A percentile compares a stretch with the other conserved stretches of the same genome.
Conservation (phyloP, 2,888 invertebrate genomes). For the Tinea pellionella region DNA sequence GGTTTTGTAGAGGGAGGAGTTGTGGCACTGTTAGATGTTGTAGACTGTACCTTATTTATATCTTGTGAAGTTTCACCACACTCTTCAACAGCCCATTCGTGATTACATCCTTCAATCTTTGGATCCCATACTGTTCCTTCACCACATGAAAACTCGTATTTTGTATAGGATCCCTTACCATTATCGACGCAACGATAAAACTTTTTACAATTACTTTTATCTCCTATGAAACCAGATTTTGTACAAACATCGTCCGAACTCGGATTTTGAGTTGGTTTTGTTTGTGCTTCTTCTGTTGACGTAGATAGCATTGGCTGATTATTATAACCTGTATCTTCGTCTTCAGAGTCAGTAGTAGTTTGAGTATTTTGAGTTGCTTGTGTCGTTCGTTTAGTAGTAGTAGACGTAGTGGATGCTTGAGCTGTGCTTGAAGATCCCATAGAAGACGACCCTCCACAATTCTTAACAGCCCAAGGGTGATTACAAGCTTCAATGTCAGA, state of each 20-base stretch:
- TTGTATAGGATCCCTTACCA: slow-evolving; percentile 69
- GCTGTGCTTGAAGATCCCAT: slow-evolving; percentile 6
- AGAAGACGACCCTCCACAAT: slow-evolving; percentile 25
- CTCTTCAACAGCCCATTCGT: slow-evolving; percentile 64
- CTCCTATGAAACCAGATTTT: slow-evolving; percentile 76
- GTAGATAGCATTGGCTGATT: slow-evolving; percentile 16
- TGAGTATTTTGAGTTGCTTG: not conserved
- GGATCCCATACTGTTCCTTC: slow-evolving; percentile 84
- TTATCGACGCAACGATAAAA: slow-evolving; percentile 82
- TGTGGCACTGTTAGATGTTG: slow-evolving; percentile 16
- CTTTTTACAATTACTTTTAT: slow-evolving; percentile 76
- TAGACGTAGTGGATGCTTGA: slow-evolving; percentile 20
- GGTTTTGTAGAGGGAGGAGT: slow-evolving; percentile 15
- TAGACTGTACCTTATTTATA: slow-evolving; percentile 18
- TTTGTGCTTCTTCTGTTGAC: slow-evolving; percentile 11
- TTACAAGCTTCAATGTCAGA: slow-evolving; percentile 67
- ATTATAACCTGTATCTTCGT: slow-evolving; percentile 26
- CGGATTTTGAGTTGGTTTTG: slow-evolving; percentile 5
- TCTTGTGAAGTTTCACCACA: slow-evolving; percentile 26
- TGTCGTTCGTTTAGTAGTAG: not conserved
- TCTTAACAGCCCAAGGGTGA: slow-evolving; percentile 61
- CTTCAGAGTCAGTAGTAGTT: slow-evolving; percentile 17
- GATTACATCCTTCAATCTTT: slow-evolving; percentile 74
- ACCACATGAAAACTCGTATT: slow-evolving; percentile 79
- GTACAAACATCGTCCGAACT: slow-evolving; percentile 36